Evolutionary conservation across 2,797 vertebrate species (phyloP).

Genomic region (Myotis pilosus): DNA sequence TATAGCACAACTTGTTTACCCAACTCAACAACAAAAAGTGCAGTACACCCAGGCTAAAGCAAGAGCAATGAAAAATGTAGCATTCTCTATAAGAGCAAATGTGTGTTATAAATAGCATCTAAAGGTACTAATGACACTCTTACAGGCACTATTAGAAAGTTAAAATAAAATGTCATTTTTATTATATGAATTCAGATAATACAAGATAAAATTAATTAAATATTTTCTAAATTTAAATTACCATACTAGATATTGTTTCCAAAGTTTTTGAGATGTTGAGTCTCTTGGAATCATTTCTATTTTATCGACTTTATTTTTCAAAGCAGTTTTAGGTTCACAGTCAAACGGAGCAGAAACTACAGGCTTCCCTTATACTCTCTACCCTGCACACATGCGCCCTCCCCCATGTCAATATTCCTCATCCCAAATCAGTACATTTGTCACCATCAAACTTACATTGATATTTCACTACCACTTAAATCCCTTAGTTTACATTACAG

Average conservation of each 20-base stretch:
- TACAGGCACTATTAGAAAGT: slow-evolving; percentile 60
- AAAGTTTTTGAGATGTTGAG: slow-evolving; percentile 35
- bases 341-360: neutral
- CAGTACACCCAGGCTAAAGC: slow-evolving; percentile 29
- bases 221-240: slow-evolving; percentile 64
- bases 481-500: neutral
- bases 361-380: neutral
- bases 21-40: neutral
- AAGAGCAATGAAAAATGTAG: neutral
- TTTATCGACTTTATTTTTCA: neutral
- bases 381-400: neutral
- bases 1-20: neutral
- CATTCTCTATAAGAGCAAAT: neutral
- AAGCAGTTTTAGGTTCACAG: neutral
- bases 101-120: neutral
- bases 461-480: neutral
- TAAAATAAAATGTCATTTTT: slow-evolving; percentile 54
- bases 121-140: slow-evolving; percentile 51
- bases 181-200: neutral
- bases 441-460: neutral
- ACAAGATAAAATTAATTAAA: neutral
- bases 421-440: neutral
- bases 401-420: neutral
- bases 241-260: neutral
- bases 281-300: neutral